Evolutionary conservation across 1,140 invertebrate species (phyloP).

Genomic region (Trichoplusia ni): DNA sequence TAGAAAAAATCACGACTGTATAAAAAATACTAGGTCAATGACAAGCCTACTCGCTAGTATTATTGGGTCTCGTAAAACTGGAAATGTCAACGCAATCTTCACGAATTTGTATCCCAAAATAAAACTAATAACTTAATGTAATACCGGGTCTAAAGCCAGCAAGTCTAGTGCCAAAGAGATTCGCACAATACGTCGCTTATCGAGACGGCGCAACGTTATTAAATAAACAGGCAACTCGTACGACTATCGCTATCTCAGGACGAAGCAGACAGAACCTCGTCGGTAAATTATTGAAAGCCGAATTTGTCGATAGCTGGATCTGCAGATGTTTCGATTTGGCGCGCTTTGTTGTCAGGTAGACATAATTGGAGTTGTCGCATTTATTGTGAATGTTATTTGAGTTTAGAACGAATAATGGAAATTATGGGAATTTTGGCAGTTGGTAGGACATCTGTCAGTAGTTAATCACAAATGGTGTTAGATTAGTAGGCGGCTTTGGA

Average conservation of each 20-base stretch:
- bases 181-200: slow-evolving; percentile 66
- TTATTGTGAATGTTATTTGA: background rate
- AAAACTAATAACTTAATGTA: background rate
- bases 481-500: too few species aligned
- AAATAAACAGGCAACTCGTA: slow-evolving; percentile 63
- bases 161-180: slow-evolving; percentile 3
- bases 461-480: too few species aligned
- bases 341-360: background rate
- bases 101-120: background rate
- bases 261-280: slow-evolving; percentile 39
- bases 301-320: slow-evolving; percentile 38
- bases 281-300: slow-evolving; percentile 49
- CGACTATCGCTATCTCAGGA: slow-evolving; percentile 41
- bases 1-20: background rate
- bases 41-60: too few species aligned
- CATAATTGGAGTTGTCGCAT: background rate
- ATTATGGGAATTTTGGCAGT: too few species aligned
- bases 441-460: too few species aligned
- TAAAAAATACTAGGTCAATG: background rate
- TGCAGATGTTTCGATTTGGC: slow-evolving; percentile 17
- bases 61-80: too few species aligned
- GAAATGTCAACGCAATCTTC: background rate
- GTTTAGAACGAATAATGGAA: too few species aligned
- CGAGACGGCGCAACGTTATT: slow-evolving; percentile 64
- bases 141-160: background rate